Evolutionary conservation across 2,888 invertebrate species (phyloP).

Genomic region (Bombylius major): DNA sequence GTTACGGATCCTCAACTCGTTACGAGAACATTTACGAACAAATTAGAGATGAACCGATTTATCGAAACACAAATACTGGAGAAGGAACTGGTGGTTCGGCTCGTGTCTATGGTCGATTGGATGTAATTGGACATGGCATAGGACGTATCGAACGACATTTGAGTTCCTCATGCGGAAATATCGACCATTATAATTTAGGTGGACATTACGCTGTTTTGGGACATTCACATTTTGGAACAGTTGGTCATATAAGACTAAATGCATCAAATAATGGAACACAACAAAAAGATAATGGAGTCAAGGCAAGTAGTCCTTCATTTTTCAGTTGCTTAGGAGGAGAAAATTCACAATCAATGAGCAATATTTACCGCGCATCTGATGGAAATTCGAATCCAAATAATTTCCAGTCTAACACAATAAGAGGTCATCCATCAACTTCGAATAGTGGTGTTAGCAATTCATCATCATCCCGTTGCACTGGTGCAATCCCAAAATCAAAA

Average conservation of each 20-base stretch:
- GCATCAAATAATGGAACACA: constrained; percentile 12
- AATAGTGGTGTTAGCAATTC: neutral
- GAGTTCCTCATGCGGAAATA: constrained; percentile 53
- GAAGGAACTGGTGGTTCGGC: constrained; percentile 14
- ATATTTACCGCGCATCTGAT: constrained; percentile 30
- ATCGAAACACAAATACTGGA: constrained; percentile 24
- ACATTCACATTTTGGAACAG: constrained; percentile 36
- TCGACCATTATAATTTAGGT: constrained; percentile 38
- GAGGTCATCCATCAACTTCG: neutral
- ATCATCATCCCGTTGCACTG: constrained; percentile 10
- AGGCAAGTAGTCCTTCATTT: constrained; percentile 34
- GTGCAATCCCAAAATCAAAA: constrained; percentile 14
- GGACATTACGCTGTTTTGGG: constrained; percentile 37
- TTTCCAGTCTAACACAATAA: neutral
- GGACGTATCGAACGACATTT: constrained; percentile 48
- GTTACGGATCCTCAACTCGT: constrained; percentile 22
- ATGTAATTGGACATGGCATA: constrained; percentile 42
- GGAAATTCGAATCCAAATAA: constrained; percentile 10
- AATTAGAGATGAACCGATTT: constrained; percentile 40
- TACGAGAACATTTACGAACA: constrained; percentile 44
- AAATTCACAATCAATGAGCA: constrained; percentile 37
- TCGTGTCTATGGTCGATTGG: constrained; percentile 41
- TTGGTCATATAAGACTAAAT: constrained; percentile 36
- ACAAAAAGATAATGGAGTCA: constrained; percentile 22
- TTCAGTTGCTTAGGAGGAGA: constrained; percentile 37